A percentile compares a stretch with the other conserved stretches of the same genome.
phyloP scores from a whole-genome alignment of 2,113 vertebrate species.

The Aegithalos caudatus region DNA sequence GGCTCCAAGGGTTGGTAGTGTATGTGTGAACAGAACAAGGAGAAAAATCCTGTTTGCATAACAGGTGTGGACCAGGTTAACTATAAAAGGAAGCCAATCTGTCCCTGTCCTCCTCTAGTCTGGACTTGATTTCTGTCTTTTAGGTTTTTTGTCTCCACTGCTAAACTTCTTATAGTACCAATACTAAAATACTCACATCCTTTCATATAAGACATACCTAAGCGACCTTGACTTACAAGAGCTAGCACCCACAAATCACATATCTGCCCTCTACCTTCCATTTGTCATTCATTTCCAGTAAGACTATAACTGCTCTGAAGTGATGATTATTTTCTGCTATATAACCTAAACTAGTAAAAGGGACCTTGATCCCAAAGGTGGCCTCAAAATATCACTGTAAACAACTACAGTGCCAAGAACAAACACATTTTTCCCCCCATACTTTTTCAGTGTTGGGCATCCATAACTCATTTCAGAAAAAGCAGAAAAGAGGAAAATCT shows the following conservation, averaged over 20 bases:
- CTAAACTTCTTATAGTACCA: background rate
- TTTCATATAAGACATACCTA: background rate
- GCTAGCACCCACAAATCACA: background rate
- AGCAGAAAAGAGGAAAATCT: background rate
- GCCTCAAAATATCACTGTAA: background rate
- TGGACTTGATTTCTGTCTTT: background rate
- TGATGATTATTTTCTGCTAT: background rate
- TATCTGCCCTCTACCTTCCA: background rate
- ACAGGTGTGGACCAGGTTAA: background rate
- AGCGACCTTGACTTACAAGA: background rate
- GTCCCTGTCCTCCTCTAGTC: accelerated
- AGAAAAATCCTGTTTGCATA: background rate
- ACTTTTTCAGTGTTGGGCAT: background rate
- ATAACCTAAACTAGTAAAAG: background rate
- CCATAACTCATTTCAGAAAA: background rate
- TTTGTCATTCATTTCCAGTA: background rate
- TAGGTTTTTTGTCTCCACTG: background rate
- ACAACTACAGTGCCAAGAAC: background rate
- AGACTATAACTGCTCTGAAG: background rate
- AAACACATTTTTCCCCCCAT: background rate
- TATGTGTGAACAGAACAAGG: background rate
- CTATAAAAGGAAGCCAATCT: background rate
- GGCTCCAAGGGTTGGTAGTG: background rate
- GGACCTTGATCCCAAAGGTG: background rate
- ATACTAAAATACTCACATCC: background rate